Evolutionary conservation across 2,888 invertebrate species (phyloP), one percentile per base, ranked within the genome.

Genomic region (Capitulum mitella): DNA sequence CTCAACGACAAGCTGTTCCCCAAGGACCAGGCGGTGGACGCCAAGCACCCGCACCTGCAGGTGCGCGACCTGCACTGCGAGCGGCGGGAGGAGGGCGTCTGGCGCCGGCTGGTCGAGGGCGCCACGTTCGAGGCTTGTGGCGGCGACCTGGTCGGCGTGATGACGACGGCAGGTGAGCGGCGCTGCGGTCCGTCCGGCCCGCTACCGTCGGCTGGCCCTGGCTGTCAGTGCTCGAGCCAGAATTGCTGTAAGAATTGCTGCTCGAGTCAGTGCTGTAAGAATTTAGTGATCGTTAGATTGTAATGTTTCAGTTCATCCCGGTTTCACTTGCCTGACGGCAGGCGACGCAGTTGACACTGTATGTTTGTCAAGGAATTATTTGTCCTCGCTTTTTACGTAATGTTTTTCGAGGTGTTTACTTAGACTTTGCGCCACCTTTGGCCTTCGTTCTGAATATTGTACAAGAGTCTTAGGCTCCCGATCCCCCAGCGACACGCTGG

Each of bases 121-220:
- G 88, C 97, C 16, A 93, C 93, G 46, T 91, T 97, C 83, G 97
- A 97, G 86, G 92, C 93, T 43, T 91, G 93, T 82, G 95, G 95
- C 0, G 95, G 96, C 3, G 97, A 97, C 87, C 90, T 97, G 75
- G 87, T 97, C 83, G 96, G 95, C 3, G 90, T 97, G 37, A 91
- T 97, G 90, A 92, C 96, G 1, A 97, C 97, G 0, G 84, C 84
- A 77, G 87, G 87, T 87, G 80, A 51, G 51, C 19, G 22, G 19
- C 19, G n/a, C 46, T 40, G 43, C 19, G 5, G 1, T 8, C 54
- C 54, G 58, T 19, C 58, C 58, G n/a, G n/a, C n/a, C n/a, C n/a
- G n/a, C n/a, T n/a, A n/a, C n/a, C n/a, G n/a, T n/a, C n/a, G n/a
- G n/a, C n/a, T n/a, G n/a, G n/a, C n/a, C n/a, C n/a, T n/a, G n/a